Evolutionary conservation across 2,888 invertebrate species (phyloP), one percentile per base, ranked within the genome.

Genomic region (Biston stratarius): DNA sequence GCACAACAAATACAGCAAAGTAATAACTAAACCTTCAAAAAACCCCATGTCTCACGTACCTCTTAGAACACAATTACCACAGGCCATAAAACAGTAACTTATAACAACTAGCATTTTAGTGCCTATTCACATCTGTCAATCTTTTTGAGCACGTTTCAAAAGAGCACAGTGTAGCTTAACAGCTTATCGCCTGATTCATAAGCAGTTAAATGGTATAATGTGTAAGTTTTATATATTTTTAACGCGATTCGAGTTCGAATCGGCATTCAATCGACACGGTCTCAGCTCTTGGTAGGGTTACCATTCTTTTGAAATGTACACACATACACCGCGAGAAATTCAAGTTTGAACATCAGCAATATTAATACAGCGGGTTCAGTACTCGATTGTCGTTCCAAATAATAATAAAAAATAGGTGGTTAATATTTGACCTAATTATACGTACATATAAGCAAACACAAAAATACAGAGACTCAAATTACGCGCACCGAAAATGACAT

Each of bases 171-270:
- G 67, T 67, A 45, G 67, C 63, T 60, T 55, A n/a, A 67, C 33
- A 14, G 34, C 63, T 42, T 63, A 59, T 55, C 59, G 63, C 72
- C 66, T 73, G 74, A 78, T 78, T 74, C 74, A 42, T 69, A 65
- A 70, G 62, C 67, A 71, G 70, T 78, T 74, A 75, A 77, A 70
- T 56, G 44, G 58, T 33, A 66, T 72, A 61, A 69, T 62, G 72
- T 69, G 63, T 48, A 64, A 70, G 57, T 71, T 76, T 73, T 72
- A 76, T 74, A 70, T 68, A 73, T 73, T 72, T 76, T 75, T 67
- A 74, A 74, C 71, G 72, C 69, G 71, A 61, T 67, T 70, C 69
- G 40, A 62, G 62, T 57, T 68, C 42, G 66, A 49, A 57, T 44
- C 64, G 69, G 60, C 68, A 67, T 74, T 74, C 51, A 67, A 62